Evolutionary conservation across 2,888 invertebrate species (phyloP), one percentile per base, ranked within the genome.

Genomic region (Phytoseiulus persimilis): DNA sequence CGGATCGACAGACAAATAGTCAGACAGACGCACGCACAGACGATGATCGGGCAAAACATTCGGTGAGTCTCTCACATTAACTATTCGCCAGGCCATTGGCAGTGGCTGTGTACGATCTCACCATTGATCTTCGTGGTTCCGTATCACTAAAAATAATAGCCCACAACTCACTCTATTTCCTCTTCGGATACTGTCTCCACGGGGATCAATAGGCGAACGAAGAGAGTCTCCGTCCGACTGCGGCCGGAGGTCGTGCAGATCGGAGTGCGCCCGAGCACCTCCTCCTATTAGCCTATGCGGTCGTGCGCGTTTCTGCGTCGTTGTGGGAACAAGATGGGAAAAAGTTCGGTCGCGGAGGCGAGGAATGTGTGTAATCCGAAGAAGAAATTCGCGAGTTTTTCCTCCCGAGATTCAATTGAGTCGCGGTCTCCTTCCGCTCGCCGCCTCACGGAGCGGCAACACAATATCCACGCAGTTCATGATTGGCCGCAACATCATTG

Each of bases 1-100:
- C 65, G 2, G 65, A 65, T 6, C 65, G 65, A 65, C 65, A 65
- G 65, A 65, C 65, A 65, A 65, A 65, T 65, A 65, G 65, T 65
- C 65, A 65, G 65, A 65, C 65, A 65, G 65, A 65, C 28, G 11
- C 23, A 65, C 65, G 23, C 2, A 65, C 65, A 14, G 65, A 65
- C 65, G 65, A 65, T 65, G 65, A 65, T 65, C 65, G 65, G 65
- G 65, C 65, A 65, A 65, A 65, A 65, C 65, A 65, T 65, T 65
- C 65, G 65, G 65, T 65, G 65, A 65, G 65, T 65, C 65, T 65
- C 65, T 65, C 65, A 65, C 65, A 65, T 65, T 65, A 65, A 65
- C 23, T 65, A 65, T 65, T 65, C 65, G 65, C 11, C 65, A 65
- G 65, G 65, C 65, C 65, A 65, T 65, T 65, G 65, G 65, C 65